A percentile compares a stretch with the other conserved stretches of the same genome.
Conservation (phyloP, 1,140 invertebrate genomes). For the Akabosia matsudoensis region DNA sequence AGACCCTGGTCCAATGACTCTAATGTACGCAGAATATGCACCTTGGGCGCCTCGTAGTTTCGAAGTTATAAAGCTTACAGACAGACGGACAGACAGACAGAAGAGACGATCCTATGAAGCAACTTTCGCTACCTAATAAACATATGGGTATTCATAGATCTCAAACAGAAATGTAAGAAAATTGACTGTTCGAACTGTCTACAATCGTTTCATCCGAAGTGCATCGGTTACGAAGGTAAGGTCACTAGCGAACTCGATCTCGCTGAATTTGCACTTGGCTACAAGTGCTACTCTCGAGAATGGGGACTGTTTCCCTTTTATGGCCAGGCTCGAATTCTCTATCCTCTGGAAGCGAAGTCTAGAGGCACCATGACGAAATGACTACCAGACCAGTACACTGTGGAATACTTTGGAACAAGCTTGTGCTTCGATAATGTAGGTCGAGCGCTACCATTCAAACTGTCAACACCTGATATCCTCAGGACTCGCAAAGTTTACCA, state of each 20-base stretch:
- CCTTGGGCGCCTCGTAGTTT: too few species aligned
- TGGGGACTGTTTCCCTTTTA: constrained; percentile 42
- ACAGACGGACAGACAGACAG: too few species aligned
- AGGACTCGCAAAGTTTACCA: constrained; percentile 33
- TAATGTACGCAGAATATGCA: too few species aligned
- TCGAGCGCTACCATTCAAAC: constrained; percentile 15
- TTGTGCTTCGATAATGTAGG: constrained; percentile 32
- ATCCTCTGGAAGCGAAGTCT: constrained; percentile 28
- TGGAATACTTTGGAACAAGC: constrained; percentile 38
- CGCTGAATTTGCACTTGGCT: constrained; percentile 13
- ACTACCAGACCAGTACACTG: constrained; percentile 5
- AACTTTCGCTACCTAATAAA: too few species aligned
- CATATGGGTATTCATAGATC: constrained; percentile 5
- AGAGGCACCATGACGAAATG: background rate
- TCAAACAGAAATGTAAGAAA: constrained; percentile 14
- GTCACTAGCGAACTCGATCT: background rate
- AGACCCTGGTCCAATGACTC: too few species aligned
- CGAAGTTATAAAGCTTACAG: too few species aligned
- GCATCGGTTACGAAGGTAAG: constrained; percentile 28
- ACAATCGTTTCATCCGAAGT: constrained; percentile 33
- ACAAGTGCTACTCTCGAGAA: constrained; percentile 33
- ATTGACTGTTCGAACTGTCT: constrained; percentile 30
- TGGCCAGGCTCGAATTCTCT: constrained; percentile 40
- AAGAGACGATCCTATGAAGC: too few species aligned
- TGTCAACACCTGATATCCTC: constrained; percentile 27